Percentiles rank a stretch among this genome's conserved stretches.
Conservation (phyloP, 2,888 invertebrate genomes). For the Palloptera scutellata region DNA sequence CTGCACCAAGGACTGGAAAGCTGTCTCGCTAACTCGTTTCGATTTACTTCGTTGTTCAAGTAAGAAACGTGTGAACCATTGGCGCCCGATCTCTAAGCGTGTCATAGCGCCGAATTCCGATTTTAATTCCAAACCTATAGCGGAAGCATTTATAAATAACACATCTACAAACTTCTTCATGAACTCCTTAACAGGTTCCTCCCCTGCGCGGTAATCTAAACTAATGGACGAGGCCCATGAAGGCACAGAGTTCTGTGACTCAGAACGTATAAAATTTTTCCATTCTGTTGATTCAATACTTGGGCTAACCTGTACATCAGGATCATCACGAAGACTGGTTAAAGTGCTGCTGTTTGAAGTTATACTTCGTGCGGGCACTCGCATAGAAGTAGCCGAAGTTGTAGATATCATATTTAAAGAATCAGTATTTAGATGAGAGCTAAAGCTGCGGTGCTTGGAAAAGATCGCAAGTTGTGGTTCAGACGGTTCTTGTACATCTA, state of each 20-base stretch:
- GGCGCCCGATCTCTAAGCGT: constrained; percentile 70
- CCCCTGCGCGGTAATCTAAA: constrained; percentile 69
- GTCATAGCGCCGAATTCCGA: constrained; percentile 74
- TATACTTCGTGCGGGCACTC: constrained; percentile 52
- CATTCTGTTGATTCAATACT: constrained; percentile 68
- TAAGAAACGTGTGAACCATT: constrained; percentile 76
- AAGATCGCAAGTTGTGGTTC: constrained; percentile 41
- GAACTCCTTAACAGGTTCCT: constrained; percentile 70
- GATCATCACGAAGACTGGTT: constrained; percentile 68
- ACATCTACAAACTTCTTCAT: constrained; percentile 74
- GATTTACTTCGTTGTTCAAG: constrained; percentile 72
- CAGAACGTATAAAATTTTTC: constrained; percentile 64
- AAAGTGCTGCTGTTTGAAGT: constrained; percentile 68
- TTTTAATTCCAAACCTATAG: constrained; percentile 71
- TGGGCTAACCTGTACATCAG: constrained; percentile 67
- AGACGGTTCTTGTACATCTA: constrained; percentile 60
- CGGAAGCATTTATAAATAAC: constrained; percentile 69
- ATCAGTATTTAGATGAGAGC: not conserved
- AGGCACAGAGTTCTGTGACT: constrained; percentile 71
- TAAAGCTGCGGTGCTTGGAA: constrained; percentile 29
- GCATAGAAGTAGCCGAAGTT: constrained; percentile 19
- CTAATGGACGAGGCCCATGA: constrained; percentile 73
- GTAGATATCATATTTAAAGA: constrained; percentile 30
- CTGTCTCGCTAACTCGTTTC: constrained; percentile 71
- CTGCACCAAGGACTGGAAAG: constrained; percentile 75